Percentiles rank a stretch among this genome's conserved stretches.
Conservation (phyloP, 2,888 invertebrate genomes). For the Piscicola geometra region DNA sequence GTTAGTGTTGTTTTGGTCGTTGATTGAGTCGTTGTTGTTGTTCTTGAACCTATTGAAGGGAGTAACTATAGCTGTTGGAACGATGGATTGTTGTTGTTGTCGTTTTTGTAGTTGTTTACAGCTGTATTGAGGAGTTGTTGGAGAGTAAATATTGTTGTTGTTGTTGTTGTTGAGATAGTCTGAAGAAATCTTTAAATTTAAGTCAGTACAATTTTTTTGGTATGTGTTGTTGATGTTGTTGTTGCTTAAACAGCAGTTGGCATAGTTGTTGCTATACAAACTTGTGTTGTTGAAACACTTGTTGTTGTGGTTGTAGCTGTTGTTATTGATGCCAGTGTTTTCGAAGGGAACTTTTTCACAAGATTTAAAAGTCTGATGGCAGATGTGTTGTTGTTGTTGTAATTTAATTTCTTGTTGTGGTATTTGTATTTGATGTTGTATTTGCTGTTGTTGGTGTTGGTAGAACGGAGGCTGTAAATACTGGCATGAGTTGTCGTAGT, state of each 20-base stretch:
- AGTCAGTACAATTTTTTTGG: too few relatives aligned
- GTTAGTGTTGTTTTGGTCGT: neutral
- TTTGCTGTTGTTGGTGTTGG: neutral
- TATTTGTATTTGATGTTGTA: neutral
- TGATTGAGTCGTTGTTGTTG: neutral
- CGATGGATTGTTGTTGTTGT: neutral
- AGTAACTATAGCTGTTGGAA: slow-evolving; percentile 31
- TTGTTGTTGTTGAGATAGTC: too few relatives aligned
- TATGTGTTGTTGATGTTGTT: too few relatives aligned
- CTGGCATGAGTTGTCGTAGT: neutral
- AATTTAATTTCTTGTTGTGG: neutral
- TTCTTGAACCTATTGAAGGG: slow-evolving; percentile 27
- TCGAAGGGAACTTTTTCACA: too few relatives aligned
- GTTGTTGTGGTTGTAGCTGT: too few relatives aligned
- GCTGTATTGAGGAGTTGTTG: neutral
- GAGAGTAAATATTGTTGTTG: neutral
- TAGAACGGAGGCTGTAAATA: neutral
- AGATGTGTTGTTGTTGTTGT: neutral
- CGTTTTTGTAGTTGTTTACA: slow-evolving; percentile 1
- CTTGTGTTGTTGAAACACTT: too few relatives aligned
- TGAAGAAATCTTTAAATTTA: too few relatives aligned
- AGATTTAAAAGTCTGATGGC: too few relatives aligned
- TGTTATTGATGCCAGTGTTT: too few relatives aligned
- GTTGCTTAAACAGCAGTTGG: too few relatives aligned
- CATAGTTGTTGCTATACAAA: too few relatives aligned